Conservation (phyloP, 2,888 invertebrate genomes). For the Rotaria macrura region DNA sequence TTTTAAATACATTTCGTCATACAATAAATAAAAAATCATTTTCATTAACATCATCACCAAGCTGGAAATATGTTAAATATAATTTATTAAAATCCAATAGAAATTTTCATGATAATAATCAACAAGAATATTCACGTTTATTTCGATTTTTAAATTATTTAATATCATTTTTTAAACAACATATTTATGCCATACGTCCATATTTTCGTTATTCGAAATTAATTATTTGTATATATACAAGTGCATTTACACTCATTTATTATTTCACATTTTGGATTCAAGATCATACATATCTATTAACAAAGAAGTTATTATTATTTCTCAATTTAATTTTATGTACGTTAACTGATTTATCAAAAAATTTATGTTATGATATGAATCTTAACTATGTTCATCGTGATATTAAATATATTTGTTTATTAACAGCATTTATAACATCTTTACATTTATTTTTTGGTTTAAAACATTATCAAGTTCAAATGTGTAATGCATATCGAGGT, state of each 20-base stretch:
- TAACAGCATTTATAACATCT: slow-evolving; percentile 20
- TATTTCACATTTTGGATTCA: slow-evolving; percentile 25
- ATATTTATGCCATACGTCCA: background rate
- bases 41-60: background rate
- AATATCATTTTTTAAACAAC: background rate
- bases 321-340: slow-evolving; percentile 27
- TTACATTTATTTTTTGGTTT: slow-evolving; percentile 30
- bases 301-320: slow-evolving; percentile 23
- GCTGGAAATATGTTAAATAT: slow-evolving; percentile 19
- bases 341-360: background rate
- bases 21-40: background rate
- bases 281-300: slow-evolving; percentile 4
- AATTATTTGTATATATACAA: slow-evolving; percentile 27
- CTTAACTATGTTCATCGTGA: slow-evolving; percentile 20
- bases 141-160: slow-evolving; percentile 4
- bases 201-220: slow-evolving; percentile 32
- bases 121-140: background rate
- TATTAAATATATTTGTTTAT: slow-evolving; percentile 23
- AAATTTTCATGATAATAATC: background rate
- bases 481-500: slow-evolving; percentile 28
- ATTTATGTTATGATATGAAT: slow-evolving; percentile 15
- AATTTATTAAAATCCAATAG: background rate
- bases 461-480: slow-evolving; percentile 28
- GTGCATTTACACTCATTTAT: slow-evolving; percentile 30
- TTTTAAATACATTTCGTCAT: background rate